Conservation (phyloP, 2,113 vertebrate genomes). For the Odontophorus gujanensis region DNA sequence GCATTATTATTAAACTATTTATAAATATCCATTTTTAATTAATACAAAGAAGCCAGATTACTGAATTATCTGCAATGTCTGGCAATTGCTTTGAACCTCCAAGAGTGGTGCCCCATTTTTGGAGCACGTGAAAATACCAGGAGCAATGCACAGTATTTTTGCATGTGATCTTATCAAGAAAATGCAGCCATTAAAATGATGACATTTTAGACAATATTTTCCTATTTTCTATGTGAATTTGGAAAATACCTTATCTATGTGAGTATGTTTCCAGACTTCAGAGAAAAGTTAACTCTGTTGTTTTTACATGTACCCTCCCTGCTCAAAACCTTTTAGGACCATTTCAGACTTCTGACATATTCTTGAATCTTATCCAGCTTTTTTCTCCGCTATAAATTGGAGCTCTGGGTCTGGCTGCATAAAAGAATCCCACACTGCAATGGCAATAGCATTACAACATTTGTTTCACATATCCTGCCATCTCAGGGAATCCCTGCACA, state of each 20-base stretch:
- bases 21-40: background rate
- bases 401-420: background rate
- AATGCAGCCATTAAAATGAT: background rate
- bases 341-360: background rate
- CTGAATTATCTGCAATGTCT: background rate
- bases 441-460: accelerated
- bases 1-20: background rate
- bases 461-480: background rate
- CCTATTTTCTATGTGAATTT: background rate
- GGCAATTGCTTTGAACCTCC: background rate
- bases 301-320: background rate
- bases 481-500: background rate
- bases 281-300: background rate
- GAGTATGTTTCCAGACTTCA: background rate
- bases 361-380: background rate
- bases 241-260: background rate
- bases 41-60: background rate
- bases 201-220: background rate
- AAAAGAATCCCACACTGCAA: background rate
- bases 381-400: background rate
- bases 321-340: background rate
- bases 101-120: background rate
- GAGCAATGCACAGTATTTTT: background rate
- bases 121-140: background rate
- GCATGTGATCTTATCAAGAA: background rate